A percentile compares a stretch with the other conserved stretches of the same genome.
Conservation (phyloP, 2,888 invertebrate species). For the Cloeon dipterum region DNA sequence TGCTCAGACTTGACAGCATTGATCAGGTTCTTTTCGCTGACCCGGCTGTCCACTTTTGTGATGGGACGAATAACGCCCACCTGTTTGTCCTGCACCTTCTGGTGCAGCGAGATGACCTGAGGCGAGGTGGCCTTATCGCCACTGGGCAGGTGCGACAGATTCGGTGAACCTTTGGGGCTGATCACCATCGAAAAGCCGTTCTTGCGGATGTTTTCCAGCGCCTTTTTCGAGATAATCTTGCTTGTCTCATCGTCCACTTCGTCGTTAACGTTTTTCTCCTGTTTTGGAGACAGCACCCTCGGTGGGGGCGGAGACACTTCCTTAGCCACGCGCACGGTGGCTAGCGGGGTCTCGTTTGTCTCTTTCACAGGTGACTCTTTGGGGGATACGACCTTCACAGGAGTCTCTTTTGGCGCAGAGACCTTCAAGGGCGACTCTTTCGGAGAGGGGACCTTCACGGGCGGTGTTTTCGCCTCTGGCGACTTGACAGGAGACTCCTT, state of each 20-base stretch:
- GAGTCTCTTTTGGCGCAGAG: constrained; percentile 7
- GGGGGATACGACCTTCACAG: constrained; percentile 10
- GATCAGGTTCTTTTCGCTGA: constrained; percentile 42
- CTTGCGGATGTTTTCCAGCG: constrained; percentile 40
- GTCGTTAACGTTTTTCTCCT: constrained; percentile 6
- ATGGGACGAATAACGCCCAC: constrained; percentile 26
- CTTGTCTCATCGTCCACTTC: background rate
- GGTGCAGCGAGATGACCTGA: constrained; percentile 4
- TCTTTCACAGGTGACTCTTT: too few species aligned
- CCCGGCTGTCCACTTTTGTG: constrained; percentile 11
- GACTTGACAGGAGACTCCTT: too few species aligned
- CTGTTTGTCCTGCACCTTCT: constrained; percentile 16
- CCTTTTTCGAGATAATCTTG: constrained; percentile 25
- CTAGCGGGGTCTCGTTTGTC: constrained; percentile 9
- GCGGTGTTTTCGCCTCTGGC: too few species aligned
- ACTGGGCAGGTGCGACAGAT: constrained; percentile 9
- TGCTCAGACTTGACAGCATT: constrained; percentile 37
- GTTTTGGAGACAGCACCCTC: constrained; percentile 4
- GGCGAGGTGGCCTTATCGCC: constrained; percentile 9
- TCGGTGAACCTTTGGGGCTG: background rate
- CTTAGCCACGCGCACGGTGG: too few species aligned
- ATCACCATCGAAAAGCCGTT: constrained; percentile 40
- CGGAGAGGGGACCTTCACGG: constrained; percentile 13
- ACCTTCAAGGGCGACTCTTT: constrained; percentile 13
- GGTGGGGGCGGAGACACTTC: constrained; percentile 8